phyloP scores from a whole-genome alignment of 1,140 invertebrate species.

The Trypoxylus dichotomus region DNA sequence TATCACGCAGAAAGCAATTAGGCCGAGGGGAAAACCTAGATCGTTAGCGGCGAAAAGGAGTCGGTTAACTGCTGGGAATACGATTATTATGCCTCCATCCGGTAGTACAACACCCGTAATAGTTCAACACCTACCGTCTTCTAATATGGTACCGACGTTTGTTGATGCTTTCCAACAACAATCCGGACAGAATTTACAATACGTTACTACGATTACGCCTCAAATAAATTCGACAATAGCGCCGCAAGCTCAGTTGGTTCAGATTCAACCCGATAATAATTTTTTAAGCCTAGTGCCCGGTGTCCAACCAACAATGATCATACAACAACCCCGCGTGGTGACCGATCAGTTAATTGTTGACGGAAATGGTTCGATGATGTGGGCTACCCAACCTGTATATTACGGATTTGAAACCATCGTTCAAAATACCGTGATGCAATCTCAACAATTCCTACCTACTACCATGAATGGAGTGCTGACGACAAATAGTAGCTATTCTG shows the following conservation, averaged over 20 bases:
- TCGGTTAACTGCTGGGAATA: slow-evolving; percentile 15
- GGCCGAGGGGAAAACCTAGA: slow-evolving; percentile 37
- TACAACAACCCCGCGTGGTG: slow-evolving; percentile 47
- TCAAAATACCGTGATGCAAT: slow-evolving; percentile 82
- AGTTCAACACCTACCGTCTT: slow-evolving; percentile 66
- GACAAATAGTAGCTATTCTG: slow-evolving; percentile 75
- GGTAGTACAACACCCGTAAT: slow-evolving; percentile 58
- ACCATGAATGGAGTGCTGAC: slow-evolving; percentile 75
- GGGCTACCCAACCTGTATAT: slow-evolving; percentile 64
- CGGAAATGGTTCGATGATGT: slow-evolving; percentile 49
- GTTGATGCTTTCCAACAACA: slow-evolving; percentile 68
- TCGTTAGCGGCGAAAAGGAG: slow-evolving; percentile 41
- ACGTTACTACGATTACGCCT: slow-evolving; percentile 67
- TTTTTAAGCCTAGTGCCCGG: slow-evolving; percentile 67
- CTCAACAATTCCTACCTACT: slow-evolving; percentile 77
- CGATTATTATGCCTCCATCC: slow-evolving; percentile 47
- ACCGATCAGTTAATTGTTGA: slow-evolving; percentile 49
- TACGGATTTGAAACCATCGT: slow-evolving; percentile 82
- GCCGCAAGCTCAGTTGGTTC: slow-evolving; percentile 52
- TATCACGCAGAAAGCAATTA: slow-evolving; percentile 37
- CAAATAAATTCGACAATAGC: slow-evolving; percentile 50
- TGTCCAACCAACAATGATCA: slow-evolving; percentile 58
- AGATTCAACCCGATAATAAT: slow-evolving; percentile 60
- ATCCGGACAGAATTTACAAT: slow-evolving; percentile 69
- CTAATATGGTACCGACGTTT: slow-evolving; percentile 68